Evolutionary conservation across 23 tunicate genomes (phyloP), one percentile per base, ranked within the genome.

Genomic region (Halocynthia aurantium): DNA sequence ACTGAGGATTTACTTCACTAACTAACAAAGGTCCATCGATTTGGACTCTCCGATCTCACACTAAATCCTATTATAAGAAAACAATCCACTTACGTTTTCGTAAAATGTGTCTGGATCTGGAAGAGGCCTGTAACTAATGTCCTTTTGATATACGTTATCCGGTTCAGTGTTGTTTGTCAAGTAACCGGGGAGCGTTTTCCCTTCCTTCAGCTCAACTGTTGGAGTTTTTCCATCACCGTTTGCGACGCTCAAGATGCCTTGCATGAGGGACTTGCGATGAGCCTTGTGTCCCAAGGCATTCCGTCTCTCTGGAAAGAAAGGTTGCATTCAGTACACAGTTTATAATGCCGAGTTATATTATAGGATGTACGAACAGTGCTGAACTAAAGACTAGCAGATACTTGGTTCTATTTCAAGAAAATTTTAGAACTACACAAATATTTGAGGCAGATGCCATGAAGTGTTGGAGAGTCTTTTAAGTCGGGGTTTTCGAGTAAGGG

Each of bases 211-310:
- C 53, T 82, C 83, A 55, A 88, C 19, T 40, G 80, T 70, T 6
- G 98, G 98, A 53, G 86, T 71, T 55, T 82, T 79, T 52, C 87
- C 87, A 55, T 82, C 98, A 31, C 87, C 87, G n/a, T 63, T 78
- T 21, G 93, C 85, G 21, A 86, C 93, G 67, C 82, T 85, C 18
- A 93, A 73, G 52, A 93, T 82, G 8, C 93, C 98, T 62, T 86
- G 84, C 80, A 93, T 80, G 54, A 93, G 77, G 52, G 85, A 75
- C 58, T 86, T 86, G n/a, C 98, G 82, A 49, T 86, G 93, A 5
- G 62, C 8, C 40, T 52, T 60, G 22, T 84, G 85, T 10, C 91
- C 84, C 93, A 93, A 78, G 17, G 98, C 98, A 55, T 93, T 93
- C n/a, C 98, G 78, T 15, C 98, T 77, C 17, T 87, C 94, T 71